Conservation (phyloP, 2,113 vertebrate genomes). For the Anguilla rostrata region DNA sequence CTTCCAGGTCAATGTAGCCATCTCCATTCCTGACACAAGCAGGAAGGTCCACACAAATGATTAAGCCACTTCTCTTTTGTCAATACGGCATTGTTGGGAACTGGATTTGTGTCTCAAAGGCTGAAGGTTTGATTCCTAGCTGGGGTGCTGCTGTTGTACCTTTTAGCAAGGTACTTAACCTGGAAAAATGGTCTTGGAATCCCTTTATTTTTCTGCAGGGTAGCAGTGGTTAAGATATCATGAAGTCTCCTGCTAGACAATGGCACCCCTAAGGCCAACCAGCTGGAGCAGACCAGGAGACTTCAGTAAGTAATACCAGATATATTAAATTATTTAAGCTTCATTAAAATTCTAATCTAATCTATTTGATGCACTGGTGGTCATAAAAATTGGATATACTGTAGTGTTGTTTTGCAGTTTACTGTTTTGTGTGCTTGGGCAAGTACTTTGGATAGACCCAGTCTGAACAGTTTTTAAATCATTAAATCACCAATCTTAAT, state of each 20-base stretch:
- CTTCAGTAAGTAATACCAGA: constrained; percentile 73
- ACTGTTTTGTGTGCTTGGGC: not conserved
- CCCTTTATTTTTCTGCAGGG: not conserved
- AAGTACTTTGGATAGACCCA: not conserved
- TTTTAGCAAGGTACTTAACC: too few species aligned
- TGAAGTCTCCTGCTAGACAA: constrained; percentile 79
- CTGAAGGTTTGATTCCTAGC: too few species aligned
- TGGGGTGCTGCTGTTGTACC: too few species aligned
- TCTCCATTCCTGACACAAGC: constrained; percentile 65
- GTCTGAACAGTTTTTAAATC: not conserved
- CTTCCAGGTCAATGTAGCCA: constrained; percentile 76
- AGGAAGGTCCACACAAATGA: not conserved
- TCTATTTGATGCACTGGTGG: not conserved
- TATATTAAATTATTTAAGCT: not conserved
- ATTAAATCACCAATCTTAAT: not conserved
- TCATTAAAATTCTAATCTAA: too few species aligned
- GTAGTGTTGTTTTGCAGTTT: not conserved
- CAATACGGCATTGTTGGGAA: not conserved
- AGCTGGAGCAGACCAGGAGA: constrained; percentile 73
- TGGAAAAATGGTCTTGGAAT: not conserved
- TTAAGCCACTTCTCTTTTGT: not conserved
- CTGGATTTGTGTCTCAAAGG: too few species aligned
- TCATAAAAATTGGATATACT: not conserved
- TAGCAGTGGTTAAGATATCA: constrained; percentile 79
- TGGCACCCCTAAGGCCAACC: constrained; percentile 70